These are phyloP conservation scores for Sylvicola cinctus DNA, from an alignment of 2,888 invertebrate species.

Conservation along the genomic window DNA sequence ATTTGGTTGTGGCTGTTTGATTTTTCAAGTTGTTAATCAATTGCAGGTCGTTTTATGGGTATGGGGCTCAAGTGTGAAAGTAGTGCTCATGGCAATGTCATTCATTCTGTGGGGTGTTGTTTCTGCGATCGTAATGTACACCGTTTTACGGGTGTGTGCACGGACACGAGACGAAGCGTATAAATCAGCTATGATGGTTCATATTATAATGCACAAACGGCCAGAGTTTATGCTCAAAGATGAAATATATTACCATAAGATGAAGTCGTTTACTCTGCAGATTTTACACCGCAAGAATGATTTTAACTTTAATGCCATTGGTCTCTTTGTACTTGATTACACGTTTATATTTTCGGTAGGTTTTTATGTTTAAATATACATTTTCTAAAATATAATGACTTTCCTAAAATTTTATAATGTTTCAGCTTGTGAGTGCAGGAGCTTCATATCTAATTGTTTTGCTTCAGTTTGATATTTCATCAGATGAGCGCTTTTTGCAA, in stretches of 20 bases:
- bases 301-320: constrained; percentile 24
- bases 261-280: constrained; percentile 25
- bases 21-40: too few species aligned
- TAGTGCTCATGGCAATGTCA: constrained; percentile 18
- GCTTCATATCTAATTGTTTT: constrained; percentile 25
- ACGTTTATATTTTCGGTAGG: constrained; percentile 26
- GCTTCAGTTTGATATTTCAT: constrained; percentile 21
- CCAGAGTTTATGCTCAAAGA: constrained; percentile 24
- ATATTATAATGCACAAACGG: constrained; percentile 26
- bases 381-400: too few species aligned
- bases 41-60: constrained; percentile 14
- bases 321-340: constrained; percentile 22
- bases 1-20: too few species aligned
- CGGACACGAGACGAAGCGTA: constrained; percentile 8
- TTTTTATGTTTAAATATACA: not conserved
- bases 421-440: constrained; percentile 23
- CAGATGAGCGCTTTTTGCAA: too few species aligned
- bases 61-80: constrained; percentile 14
- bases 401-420: constrained; percentile 5
- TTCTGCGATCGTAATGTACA: constrained; percentile 15
- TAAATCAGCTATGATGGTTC: constrained; percentile 23
- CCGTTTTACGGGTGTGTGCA: constrained; percentile 13
- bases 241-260: constrained; percentile 24
- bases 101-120: constrained; percentile 19
- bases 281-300: constrained; percentile 24